These are phyloP conservation scores for Zygothrica quintamaculata DNA, from an alignment of 2,888 invertebrate genomes.

Conservation along the genomic window DNA sequence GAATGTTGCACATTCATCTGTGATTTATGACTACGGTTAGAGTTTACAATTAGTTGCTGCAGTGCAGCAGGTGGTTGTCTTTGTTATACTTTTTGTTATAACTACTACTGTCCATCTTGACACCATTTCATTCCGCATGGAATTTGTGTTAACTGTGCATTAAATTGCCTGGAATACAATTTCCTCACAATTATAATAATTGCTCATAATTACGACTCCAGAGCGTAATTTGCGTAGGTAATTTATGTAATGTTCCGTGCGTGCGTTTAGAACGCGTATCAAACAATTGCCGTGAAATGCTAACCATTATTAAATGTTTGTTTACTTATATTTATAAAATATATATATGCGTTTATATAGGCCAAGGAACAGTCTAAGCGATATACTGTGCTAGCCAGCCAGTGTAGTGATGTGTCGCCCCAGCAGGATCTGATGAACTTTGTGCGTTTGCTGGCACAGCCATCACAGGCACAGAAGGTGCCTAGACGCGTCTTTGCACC, in stretches of 20 bases:
- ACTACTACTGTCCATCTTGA: conserved; percentile 12
- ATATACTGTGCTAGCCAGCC: conserved; percentile 91
- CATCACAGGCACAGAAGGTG: conserved; percentile 85
- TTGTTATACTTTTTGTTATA: conserved; percentile 1
- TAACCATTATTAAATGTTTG: conserved; percentile 37
- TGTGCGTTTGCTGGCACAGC: conserved; percentile 88
- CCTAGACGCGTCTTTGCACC: conserved; percentile 87
- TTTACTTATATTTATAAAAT: conserved; percentile 6
- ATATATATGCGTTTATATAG: conserved; percentile 80
- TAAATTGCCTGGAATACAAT: conserved; percentile 29
- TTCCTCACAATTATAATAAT: conserved; percentile 69
- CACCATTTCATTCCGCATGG: conserved; percentile 20
- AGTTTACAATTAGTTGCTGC: conserved; percentile 58
- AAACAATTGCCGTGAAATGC: conserved; percentile 28
- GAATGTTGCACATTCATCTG: conserved; percentile 1
- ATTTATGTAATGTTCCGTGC: conserved; percentile 61
- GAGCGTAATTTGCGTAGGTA: conserved; percentile 64
- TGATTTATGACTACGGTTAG: conserved; percentile 62
- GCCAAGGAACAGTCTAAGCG: conserved; percentile 92
- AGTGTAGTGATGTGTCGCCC: conserved; percentile 90
- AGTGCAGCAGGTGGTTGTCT: conserved; percentile 8
- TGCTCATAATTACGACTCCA: conserved; percentile 53
- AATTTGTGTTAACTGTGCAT: conserved; percentile 31
- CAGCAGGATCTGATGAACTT: conserved; percentile 87
- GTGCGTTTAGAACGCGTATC: conserved; percentile 46